Percentiles rank a stretch among this genome's conserved stretches.
Evolutionary conservation across 2,113 vertebrate genomes (phyloP).

Genomic region (Heterotis niloticus): DNA sequence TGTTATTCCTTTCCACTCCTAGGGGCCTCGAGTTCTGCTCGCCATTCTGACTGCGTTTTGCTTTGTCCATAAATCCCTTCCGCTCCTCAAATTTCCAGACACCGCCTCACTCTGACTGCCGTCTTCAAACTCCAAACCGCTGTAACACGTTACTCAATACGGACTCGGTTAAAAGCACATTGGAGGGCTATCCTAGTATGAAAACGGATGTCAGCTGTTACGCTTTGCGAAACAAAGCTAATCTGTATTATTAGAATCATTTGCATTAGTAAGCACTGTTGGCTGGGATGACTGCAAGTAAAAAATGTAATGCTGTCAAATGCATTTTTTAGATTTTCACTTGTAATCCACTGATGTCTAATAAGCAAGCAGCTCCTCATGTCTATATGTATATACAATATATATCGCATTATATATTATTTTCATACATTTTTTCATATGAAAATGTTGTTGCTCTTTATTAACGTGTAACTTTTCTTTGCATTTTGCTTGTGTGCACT

Average conservation of each 20-base stretch:
- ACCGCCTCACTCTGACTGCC: background rate
- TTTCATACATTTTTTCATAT: background rate
- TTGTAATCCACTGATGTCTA: background rate
- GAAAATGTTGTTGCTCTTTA: background rate
- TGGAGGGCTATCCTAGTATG: background rate
- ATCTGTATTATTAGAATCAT: background rate
- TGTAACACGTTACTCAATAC: background rate
- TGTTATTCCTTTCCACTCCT: background rate
- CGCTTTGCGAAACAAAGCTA: background rate
- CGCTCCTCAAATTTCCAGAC: background rate
- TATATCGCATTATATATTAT: too few relatives aligned
- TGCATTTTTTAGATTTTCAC: background rate
- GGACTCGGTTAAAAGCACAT: background rate
- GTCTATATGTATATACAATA: too few relatives aligned
- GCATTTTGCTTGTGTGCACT: too few relatives aligned
- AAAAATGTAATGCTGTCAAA: background rate
- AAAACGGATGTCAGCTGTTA: slow-evolving; percentile 3
- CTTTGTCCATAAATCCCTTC: background rate
- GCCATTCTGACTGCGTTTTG: background rate
- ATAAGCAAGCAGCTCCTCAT: background rate
- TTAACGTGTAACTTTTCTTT: too few relatives aligned
- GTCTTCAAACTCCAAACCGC: background rate
- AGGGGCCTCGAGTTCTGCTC: background rate
- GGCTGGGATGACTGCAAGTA: background rate
- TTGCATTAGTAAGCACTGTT: background rate